Conservation (phyloP, 2,113 vertebrate genomes). For the Ptilorrhoa leucosticta region DNA sequence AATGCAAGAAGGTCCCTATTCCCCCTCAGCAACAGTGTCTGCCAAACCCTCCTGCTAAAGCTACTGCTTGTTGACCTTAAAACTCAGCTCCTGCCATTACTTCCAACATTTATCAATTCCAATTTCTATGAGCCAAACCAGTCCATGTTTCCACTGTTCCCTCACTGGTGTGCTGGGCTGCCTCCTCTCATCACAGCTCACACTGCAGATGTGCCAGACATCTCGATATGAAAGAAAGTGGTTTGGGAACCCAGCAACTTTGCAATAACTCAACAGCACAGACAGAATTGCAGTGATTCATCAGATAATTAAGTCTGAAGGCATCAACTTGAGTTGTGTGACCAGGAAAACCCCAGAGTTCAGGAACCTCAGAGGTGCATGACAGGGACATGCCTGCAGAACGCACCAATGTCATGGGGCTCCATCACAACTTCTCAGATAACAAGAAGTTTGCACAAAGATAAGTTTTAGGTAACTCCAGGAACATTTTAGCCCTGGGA, state of each 20-base stretch:
- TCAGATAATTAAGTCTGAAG: not conserved
- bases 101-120: not conserved
- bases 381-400: not conserved
- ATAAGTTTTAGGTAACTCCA: not conserved
- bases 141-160: rapidly evolving
- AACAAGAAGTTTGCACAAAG: not conserved
- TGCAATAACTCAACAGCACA: not conserved
- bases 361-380: not conserved
- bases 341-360: not conserved
- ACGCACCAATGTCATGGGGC: rapidly evolving
- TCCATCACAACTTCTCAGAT: not conserved
- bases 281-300: not conserved
- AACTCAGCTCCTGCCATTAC: not conserved
- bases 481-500: not conserved
- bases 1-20: no score
- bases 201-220: not conserved
- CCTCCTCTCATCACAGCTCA: not conserved
- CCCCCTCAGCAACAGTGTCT: rapidly evolving
- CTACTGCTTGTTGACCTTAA: not conserved
- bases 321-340: rapidly evolving
- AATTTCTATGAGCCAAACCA: not conserved
- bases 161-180: not conserved
- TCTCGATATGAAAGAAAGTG: rapidly evolving
- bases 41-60: not conserved
- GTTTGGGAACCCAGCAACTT: not conserved